Conservation (phyloP, 2,797 vertebrate genomes). For the Darevskia mixta region DNA sequence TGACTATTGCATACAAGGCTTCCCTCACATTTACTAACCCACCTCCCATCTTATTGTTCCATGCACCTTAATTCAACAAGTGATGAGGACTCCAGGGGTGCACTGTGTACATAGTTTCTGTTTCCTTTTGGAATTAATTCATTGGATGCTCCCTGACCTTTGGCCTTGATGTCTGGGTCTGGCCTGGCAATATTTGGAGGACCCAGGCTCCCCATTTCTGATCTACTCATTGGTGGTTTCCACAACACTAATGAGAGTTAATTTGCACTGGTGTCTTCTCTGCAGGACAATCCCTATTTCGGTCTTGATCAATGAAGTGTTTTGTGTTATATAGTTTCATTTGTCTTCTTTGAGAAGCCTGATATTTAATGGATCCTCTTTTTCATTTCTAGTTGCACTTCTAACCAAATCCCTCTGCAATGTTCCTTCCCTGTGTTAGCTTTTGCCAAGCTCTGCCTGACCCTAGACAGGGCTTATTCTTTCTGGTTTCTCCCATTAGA, state of each 20-base stretch:
- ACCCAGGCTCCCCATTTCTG: too few relatives aligned
- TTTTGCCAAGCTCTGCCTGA: not conserved
- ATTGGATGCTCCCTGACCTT: too few relatives aligned
- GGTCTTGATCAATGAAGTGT: not conserved
- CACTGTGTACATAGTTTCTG: too few relatives aligned
- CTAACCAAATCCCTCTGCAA: not conserved
- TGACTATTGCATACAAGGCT: too few relatives aligned
- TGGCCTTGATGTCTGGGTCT: too few relatives aligned
- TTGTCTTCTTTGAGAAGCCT: not conserved
- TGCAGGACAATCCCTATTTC: not conserved
- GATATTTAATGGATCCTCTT: not conserved
- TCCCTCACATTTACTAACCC: too few relatives aligned
- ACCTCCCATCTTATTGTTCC: too few relatives aligned
- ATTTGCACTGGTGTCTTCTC: not conserved
- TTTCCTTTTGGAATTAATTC: too few relatives aligned
- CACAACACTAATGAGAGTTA: not conserved
- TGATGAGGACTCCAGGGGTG: too few relatives aligned
- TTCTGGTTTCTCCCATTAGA: slow-evolving; percentile 46
- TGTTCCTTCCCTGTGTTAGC: not conserved
- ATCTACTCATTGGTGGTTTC: not conserved
- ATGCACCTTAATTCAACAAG: too few relatives aligned
- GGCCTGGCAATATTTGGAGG: too few relatives aligned
- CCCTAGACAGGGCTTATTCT: not conserved
- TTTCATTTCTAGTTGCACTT: not conserved
- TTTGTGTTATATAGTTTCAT: not conserved